Evolutionary conservation across 2,888 invertebrate genomes (phyloP), one percentile per base, ranked within the genome.

Genomic region (Creontiades dilutus): DNA sequence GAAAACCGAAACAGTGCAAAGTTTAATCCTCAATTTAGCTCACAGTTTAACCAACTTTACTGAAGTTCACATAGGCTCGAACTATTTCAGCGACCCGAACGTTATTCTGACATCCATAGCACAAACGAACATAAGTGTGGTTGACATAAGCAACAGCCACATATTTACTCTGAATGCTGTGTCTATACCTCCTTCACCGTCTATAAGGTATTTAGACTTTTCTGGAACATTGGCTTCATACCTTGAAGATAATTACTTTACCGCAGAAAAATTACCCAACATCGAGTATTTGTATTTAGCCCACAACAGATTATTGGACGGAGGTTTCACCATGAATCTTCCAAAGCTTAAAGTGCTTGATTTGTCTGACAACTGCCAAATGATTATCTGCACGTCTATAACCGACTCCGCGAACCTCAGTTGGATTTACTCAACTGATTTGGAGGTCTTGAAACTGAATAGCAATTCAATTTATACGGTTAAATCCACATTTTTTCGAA

Each of bases 111-210:
- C 94, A 90, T 93, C 94, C 0, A 94, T 95, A 84, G 94, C 94
- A 9, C 93, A 93, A 19, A 94, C 94, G 0, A 94, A 94, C 1
- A 93, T 95, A 68, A 94, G 93, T 47, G 93, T 93, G 81, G 92
- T 95, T 76, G 93, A 93, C 87, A 92, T 95, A 68, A 93, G 94
- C 0, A 93, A 94, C 85, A 95, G 95, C 92, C 95, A 95, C 91
- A 95, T 95, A 92, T 95, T 95, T 93, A 92, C 94, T 0, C 93
- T 95, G 11, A 92, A 92, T 14, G 93, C 94, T 13, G 93, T 94
- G n/a, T 93, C 93, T 4, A 95, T 95, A 92, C 95, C 95, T 0
- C 90, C 88, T 75, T 95, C 95, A 95, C 93, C 93, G 0, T 94
- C 94, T 90, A 93, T 96, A 87, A 93, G 94, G 92, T 91, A 94